phyloP scores from a whole-genome alignment of 2,797 vertebrate species.

The Lacerta bilineata region DNA sequence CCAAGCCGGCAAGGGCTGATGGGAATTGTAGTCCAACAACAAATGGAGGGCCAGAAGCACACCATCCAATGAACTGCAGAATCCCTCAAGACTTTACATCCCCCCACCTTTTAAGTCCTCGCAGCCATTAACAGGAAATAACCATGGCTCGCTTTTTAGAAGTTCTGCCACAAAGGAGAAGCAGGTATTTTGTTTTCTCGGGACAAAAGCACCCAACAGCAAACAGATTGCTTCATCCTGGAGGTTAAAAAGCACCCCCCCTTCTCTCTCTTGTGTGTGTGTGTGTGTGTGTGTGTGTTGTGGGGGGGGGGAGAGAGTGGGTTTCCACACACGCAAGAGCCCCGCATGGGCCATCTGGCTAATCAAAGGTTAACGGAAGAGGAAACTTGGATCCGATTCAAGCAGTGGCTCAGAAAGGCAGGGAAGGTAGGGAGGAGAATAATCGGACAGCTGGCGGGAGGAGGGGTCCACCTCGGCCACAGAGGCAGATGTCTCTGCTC shows the following conservation, averaged over 20 bases:
- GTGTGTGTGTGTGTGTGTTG: no score
- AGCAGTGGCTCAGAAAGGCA: conserved; percentile 66
- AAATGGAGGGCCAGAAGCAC: no score
- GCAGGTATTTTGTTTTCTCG: conserved; percentile 75
- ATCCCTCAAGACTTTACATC: no score
- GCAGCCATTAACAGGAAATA: conserved; percentile 44
- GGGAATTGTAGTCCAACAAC: no score
- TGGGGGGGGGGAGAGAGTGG: no score
- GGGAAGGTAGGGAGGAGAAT: conserved; percentile 64
- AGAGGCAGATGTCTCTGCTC: conserved; percentile 60
- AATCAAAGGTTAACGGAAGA: conserved; percentile 70
- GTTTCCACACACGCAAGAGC: background rate
- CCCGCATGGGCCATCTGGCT: conserved; percentile 63
- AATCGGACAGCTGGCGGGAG: conserved; percentile 34
- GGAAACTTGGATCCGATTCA: conserved; percentile 62
- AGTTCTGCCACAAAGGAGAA: conserved; percentile 68
- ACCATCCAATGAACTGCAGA: no score
- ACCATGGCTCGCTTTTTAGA: background rate
- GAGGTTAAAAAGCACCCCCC: conserved; percentile 26
- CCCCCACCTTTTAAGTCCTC: no score
- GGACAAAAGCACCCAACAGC: conserved; percentile 56
- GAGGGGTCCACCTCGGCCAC: conserved; percentile 51
- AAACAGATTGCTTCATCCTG: conserved; percentile 22
- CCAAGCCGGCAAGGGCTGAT: no score
- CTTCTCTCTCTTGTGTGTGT: no score